Percentiles rank a stretch among this genome's conserved stretches.
Conservation (phyloP, 2,113 vertebrate genomes). For the Lophotis ruficrista region DNA sequence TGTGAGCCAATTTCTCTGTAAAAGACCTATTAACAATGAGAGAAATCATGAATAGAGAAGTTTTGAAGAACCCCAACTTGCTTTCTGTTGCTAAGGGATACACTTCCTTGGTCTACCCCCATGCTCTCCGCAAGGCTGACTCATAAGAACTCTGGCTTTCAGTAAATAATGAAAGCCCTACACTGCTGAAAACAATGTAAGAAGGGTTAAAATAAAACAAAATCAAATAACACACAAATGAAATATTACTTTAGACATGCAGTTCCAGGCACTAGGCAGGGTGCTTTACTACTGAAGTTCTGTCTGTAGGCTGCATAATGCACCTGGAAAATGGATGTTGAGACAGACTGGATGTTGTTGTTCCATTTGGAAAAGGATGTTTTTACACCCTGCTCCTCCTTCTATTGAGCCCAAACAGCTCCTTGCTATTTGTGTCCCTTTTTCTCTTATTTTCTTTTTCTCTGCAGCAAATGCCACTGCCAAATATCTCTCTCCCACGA, state of each 20-base stretch:
- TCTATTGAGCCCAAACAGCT: background rate
- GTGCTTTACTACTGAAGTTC: background rate
- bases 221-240: constrained; percentile 26
- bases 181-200: constrained; percentile 10
- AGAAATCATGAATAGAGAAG: constrained; percentile 14
- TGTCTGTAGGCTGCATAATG: background rate
- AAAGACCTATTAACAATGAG: constrained; percentile 12
- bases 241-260: background rate
- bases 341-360: background rate
- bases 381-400: background rate
- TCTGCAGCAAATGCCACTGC: background rate
- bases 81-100: constrained; percentile 38
- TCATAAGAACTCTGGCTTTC: constrained; percentile 29
- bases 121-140: background rate
- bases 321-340: background rate
- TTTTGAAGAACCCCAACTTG: constrained; percentile 1
- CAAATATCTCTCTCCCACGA: constrained; percentile 10
- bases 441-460: background rate
- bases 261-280: background rate
- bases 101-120: background rate
- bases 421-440: background rate
- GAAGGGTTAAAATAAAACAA: constrained; percentile 35
- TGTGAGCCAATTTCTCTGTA: constrained; percentile 4
- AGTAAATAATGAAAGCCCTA: background rate
- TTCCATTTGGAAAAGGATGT: background rate